Percentiles rank a stretch among this genome's conserved stretches.
These are phyloP conservation scores for Synergus japonicus DNA, from an alignment of 2,888 invertebrate species.

Conservation along the genomic window DNA sequence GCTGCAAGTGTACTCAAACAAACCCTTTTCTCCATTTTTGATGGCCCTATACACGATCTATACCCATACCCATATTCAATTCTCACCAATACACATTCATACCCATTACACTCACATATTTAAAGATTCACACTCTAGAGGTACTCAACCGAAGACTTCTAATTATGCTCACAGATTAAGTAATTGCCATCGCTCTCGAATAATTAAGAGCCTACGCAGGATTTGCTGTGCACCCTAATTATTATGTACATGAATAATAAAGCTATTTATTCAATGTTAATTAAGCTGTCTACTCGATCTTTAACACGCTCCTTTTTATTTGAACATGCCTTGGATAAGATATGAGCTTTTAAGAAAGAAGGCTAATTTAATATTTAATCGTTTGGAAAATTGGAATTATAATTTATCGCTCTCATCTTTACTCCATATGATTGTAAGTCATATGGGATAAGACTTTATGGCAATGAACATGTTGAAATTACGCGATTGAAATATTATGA, in stretches of 20 bases:
- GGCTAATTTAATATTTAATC: constrained; percentile 5
- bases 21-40: constrained; percentile 38
- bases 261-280: constrained; percentile 37
- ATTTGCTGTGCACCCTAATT: constrained; percentile 31
- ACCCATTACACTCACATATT: not conserved
- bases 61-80: not conserved
- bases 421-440: no score
- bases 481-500: no score
- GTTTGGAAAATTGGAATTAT: constrained; percentile 27
- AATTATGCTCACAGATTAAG: constrained; percentile 38
- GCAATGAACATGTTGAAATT: no score
- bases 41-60: constrained; percentile 11
- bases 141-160: constrained; percentile 10
- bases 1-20: constrained; percentile 24
- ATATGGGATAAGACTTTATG: no score
- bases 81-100: not conserved
- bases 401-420: not conserved
- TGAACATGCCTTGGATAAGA: constrained; percentile 9
- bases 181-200: constrained; percentile 39
- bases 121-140: not conserved
- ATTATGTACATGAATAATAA: constrained; percentile 39
- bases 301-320: constrained; percentile 29
- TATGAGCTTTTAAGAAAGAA: not conserved
- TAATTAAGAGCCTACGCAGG: constrained; percentile 34
- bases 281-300: constrained; percentile 32